Base-by-base conservation (phyloP, 2,888 invertebrate genomes). In the Tiliacea aurago region DNA sequence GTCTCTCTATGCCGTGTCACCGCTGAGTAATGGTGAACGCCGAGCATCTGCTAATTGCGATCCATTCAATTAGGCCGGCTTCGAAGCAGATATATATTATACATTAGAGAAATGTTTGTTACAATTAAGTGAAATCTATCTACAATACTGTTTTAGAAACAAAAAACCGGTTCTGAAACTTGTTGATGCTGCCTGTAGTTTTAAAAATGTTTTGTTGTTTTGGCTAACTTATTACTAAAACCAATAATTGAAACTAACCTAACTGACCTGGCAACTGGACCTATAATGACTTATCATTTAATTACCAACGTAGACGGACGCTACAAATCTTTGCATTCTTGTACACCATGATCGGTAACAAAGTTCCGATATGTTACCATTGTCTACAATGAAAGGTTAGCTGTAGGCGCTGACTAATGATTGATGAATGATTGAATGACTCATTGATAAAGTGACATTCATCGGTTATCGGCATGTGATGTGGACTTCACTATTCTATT, bases 21-120 rank as follows among this genome's bases (percentile, higher is more conserved):
- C 84, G 84, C 85, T 85, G 84, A 87, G 83, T 89, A 90, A 91
- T 92, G 88, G 87, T 85, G 86, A 82, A 85, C 86, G 81, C 77
- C 78, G 85, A 90, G 88, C 94, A 93, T 92, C 94, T 93, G 93
- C 92, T 94, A 94, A 95, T 94, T 94, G 91, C 90, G 83, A 86
- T 82, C 87, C 88, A 93, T 92, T 92, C 91, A 91, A 84, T 88
- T 80, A 80, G 76, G 67, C 75, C 75, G 81, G 81, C 80, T 80
- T 76, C 79, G 81, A 80, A 76, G 62, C 55, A 71, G 71, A 69
- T 81, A 70, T 81, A 70, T 75, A 83, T 72, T 64, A 69, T 75
- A 74, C 75, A 75, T 81, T 69, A 69, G 75, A 75, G 49, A 75
- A 71, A 74, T 74, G 59, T 68, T 66, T 61, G 58, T 59, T 49